A percentile compares a stretch with the other conserved stretches of the same genome.
phyloP scores from a whole-genome alignment of 2,888 invertebrate species.

The Sminthurinus aureus region DNA sequence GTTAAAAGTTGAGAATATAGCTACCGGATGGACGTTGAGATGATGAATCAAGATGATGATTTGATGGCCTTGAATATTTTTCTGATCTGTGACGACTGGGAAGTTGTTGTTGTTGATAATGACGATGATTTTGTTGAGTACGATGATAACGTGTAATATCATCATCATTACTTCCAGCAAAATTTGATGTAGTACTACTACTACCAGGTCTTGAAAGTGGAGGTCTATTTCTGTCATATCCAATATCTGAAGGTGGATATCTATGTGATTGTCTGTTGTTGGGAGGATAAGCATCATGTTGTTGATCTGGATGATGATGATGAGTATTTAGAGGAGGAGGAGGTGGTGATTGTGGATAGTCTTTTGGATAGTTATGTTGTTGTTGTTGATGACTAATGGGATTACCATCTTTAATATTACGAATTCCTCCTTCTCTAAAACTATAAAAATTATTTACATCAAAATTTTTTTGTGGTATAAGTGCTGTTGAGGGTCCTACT shows the following conservation, averaged over 20 bases:
- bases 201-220: not conserved
- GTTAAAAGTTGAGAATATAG: constrained; percentile 52
- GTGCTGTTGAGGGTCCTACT: not conserved
- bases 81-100: constrained; percentile 32
- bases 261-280: not conserved
- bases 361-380: not conserved
- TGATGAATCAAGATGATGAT: not conserved
- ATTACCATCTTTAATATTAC: not conserved
- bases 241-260: not conserved
- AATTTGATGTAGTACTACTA: not conserved
- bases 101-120: constrained; percentile 21
- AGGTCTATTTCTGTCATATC: not conserved
- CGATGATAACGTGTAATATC: constrained; percentile 18
- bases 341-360: not conserved
- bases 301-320: not conserved
- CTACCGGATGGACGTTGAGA: constrained; percentile 32
- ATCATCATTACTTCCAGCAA: constrained; percentile 4
- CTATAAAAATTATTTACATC: constrained; percentile 10
- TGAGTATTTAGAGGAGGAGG: not conserved
- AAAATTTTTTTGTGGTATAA: not conserved
- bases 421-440: not conserved
- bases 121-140: constrained; percentile 19
- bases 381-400: not conserved
- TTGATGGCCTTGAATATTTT: constrained; percentile 14
- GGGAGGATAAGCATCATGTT: not conserved